phyloP scores from a whole-genome alignment of 2,797 vertebrate species.

The Bovichtus diacanthus region DNA sequence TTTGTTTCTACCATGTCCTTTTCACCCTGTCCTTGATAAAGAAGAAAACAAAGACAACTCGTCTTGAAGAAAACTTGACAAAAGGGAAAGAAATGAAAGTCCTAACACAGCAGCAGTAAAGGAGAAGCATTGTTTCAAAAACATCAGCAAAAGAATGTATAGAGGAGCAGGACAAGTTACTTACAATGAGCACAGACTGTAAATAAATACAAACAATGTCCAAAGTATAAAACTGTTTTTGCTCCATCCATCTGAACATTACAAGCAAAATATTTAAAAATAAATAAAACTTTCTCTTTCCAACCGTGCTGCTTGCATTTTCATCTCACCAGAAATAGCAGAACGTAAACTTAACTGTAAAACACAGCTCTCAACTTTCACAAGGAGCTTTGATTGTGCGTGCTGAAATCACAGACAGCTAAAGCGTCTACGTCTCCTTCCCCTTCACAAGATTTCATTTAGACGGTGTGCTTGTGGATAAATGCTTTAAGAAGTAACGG shows the following conservation, averaged over 20 bases:
- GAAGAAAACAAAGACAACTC: no score
- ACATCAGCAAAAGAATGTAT: not conserved
- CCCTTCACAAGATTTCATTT: no score
- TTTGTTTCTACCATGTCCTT: not conserved
- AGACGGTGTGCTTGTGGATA: no score
- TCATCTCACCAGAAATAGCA: not conserved
- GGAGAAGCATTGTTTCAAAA: constrained; percentile 1
- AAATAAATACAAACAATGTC: not conserved
- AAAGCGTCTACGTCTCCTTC: no score
- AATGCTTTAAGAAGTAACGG: no score
- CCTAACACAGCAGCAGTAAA: not conserved
- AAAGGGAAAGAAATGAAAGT: not conserved
- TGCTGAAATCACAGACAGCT: no score
- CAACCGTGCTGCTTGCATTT: not conserved
- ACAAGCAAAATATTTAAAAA: no score
- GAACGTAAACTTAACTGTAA: not conserved
- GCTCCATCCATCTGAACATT: not conserved
- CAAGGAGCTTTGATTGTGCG: no score
- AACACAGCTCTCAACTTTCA: no score
- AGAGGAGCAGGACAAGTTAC: not conserved
- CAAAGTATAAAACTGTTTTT: not conserved
- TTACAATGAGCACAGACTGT: not conserved
- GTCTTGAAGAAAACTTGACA: no score
- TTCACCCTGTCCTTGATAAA: not conserved
- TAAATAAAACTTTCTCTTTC: no score